Base-by-base conservation (phyloP, 2,888 invertebrate species). In the Macropis europaea region DNA sequence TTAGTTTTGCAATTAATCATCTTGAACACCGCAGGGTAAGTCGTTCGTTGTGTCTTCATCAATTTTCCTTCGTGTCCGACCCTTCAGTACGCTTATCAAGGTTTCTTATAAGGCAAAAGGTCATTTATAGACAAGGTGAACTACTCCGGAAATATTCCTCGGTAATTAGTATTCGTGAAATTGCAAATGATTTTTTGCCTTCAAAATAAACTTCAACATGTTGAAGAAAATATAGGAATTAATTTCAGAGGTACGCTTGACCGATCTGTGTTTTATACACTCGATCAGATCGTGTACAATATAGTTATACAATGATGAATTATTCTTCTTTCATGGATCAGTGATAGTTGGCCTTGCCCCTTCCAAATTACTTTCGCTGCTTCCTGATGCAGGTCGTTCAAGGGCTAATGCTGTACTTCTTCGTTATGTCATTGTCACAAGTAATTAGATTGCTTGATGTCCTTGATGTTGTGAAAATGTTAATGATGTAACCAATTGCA, bases 281-380 rank as follows among this genome's bases (percentile, higher is more conserved):
- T n/a, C n/a, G n/a, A n/a, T n/a, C n/a, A n/a, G n/a, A n/a, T n/a
- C n/a, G n/a, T n/a, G n/a, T n/a, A n/a, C n/a, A n/a, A n/a, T n/a
- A n/a, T n/a, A n/a, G n/a, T n/a, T n/a, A n/a, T n/a, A 28, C 38
- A 59, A 59, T 22, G 38, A 36, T 38, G 38, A 38, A 48, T 47
- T 22, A 57, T 28, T 48, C 32, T 36, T 63, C 26, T 24, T 26
- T 24, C 11, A 6, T 9, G 38, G 22, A 19, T 30, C 40, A 48
- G 17, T 30, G 28, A 56, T 17, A 30, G 43, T 69, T 73, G 42
- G 53, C 66, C 69, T 76, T 75, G 72, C 36, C 38, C 64, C 61
- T 43, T 45, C 17, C 32, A 59, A 56, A 67, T 71, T 38, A 67
- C 67, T 74, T 74, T 72, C 71, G 11, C 63, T 57, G 42, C 28